These are phyloP conservation scores for Ptilodon capucinus DNA, from an alignment of 2,888 invertebrate genomes.

Conservation along the genomic window DNA sequence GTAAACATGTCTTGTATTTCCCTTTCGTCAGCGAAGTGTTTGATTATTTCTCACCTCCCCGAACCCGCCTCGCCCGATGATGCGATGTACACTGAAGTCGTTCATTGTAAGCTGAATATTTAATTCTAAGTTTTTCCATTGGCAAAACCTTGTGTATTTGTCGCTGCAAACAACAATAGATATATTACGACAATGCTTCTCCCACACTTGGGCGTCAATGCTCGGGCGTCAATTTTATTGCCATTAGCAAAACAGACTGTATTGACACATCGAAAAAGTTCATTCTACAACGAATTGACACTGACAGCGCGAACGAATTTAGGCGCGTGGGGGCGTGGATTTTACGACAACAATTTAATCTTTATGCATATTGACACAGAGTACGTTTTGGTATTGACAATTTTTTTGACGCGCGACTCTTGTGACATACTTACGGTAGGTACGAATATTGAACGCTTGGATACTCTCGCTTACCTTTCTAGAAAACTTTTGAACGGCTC, in stretches of 20 bases:
- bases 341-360: too few relatives aligned
- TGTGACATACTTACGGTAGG: neutral
- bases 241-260: too few relatives aligned
- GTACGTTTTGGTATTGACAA: too few relatives aligned
- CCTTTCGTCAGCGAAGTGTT: slow-evolving; percentile 13
- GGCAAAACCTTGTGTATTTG: slow-evolving; percentile 99
- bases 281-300: too few relatives aligned
- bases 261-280: too few relatives aligned
- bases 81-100: slow-evolving; percentile 99
- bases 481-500: slow-evolving; percentile 99
- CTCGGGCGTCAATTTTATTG: too few relatives aligned
- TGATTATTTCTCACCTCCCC: slow-evolving; percentile 86
- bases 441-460: neutral
- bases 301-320: too few relatives aligned
- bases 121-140: slow-evolving; percentile 99
- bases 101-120: slow-evolving; percentile 99
- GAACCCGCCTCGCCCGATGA: slow-evolving; percentile 99
- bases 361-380: too few relatives aligned
- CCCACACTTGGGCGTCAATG: too few relatives aligned
- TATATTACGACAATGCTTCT: neutral
- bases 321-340: too few relatives aligned
- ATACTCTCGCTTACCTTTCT: slow-evolving; percentile 90
- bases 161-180: slow-evolving; percentile 87
- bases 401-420: too few relatives aligned
- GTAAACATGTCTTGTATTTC: slow-evolving; percentile 7